These are phyloP conservation scores for Oreochromis niloticus DNA, from an alignment of 2,113 vertebrate genomes.

Conservation along the genomic window DNA sequence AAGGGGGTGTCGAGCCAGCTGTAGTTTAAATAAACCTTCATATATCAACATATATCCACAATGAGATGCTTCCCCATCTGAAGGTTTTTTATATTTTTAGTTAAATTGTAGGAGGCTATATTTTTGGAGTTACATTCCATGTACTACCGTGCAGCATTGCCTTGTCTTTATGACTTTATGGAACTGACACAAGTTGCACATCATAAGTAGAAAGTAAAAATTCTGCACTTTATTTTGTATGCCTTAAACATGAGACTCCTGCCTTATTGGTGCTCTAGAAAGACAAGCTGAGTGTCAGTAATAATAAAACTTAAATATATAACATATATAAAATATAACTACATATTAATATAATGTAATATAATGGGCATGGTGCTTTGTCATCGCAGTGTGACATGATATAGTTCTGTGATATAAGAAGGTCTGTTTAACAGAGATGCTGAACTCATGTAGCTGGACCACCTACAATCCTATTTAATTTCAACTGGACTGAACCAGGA, in stretches of 20 bases:
- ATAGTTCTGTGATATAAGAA: background rate
- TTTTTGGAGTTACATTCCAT: background rate
- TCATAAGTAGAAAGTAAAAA: background rate
- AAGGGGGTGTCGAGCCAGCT: background rate
- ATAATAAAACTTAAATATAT: background rate
- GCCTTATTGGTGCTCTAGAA: background rate
- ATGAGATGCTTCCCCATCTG: background rate
- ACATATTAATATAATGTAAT: background rate
- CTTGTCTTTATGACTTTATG: background rate
- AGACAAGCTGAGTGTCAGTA: background rate
- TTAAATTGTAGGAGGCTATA: background rate
- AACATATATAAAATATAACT: background rate
- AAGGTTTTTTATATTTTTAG: accelerated
- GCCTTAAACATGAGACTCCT: background rate
- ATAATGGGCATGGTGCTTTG: background rate
- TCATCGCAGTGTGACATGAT: background rate
- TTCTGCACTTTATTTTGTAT: background rate
- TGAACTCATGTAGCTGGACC: background rate
- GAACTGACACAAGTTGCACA: background rate
- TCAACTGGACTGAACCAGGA: background rate
- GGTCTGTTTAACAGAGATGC: background rate
- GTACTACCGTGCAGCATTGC: background rate
- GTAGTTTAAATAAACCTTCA: background rate
- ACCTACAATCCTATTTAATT: background rate
- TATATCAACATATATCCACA: background rate